Evolutionary conservation across 1,140 invertebrate species (phyloP).

Genomic region (Chlorops oryzae): DNA sequence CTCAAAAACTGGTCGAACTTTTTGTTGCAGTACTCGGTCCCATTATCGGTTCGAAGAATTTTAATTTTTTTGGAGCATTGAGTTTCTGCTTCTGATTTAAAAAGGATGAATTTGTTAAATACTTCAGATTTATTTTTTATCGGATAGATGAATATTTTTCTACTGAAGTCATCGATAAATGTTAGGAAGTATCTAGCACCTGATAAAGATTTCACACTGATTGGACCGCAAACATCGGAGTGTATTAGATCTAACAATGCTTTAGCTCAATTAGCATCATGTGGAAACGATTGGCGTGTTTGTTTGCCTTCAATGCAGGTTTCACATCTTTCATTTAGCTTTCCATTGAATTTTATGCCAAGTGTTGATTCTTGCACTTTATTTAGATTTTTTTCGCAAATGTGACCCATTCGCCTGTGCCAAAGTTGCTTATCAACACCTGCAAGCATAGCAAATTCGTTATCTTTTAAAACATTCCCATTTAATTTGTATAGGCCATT

Average conservation of each 20-base stretch:
- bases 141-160: conserved; percentile 41
- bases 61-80: conserved; percentile 7
- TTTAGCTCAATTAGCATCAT: too few relatives aligned
- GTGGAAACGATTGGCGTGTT: too few relatives aligned
- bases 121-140: conserved; percentile 7
- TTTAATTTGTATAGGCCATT: too few relatives aligned
- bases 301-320: too few relatives aligned
- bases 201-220: not conserved
- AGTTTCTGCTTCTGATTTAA: conserved; percentile 17
- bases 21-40: not conserved
- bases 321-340: not conserved
- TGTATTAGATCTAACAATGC: too few relatives aligned
- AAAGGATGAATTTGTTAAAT: conserved; percentile 30
- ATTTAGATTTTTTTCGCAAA: not conserved
- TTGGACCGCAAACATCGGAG: conserved; percentile 1
- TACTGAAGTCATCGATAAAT: conserved; percentile 48
- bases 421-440: not conserved
- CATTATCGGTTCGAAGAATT: conserved; percentile 4
- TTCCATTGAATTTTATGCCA: not conserved
- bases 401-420: conserved; percentile 1
- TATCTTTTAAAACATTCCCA: too few relatives aligned
- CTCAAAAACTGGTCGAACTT: not conserved
- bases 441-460: too few relatives aligned
- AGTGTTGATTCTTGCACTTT: not conserved
- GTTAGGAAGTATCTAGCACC: conserved; percentile 22